Evolutionary conservation across 1,140 invertebrate genomes (phyloP).

Genomic region (Camponotus vicinus): DNA sequence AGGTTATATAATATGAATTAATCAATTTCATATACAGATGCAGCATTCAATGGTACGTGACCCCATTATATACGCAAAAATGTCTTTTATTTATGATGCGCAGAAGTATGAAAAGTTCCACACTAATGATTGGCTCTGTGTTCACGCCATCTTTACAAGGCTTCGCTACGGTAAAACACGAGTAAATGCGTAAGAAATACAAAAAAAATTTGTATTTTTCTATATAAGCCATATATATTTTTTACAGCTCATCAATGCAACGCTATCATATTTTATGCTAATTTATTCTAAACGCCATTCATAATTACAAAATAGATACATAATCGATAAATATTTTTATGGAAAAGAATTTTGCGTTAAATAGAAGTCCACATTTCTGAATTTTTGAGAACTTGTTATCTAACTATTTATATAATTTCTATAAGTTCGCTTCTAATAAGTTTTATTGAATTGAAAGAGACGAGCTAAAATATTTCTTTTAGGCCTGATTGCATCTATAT

Average conservation of each 20-base stretch:
- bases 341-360: background rate
- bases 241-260: slow-evolving; percentile 38
- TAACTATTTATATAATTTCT: too few relatives aligned
- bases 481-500: too few relatives aligned
- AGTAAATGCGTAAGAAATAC: background rate
- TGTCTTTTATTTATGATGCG: slow-evolving; percentile 37
- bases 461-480: background rate
- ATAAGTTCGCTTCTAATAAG: too few relatives aligned
- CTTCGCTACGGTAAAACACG: slow-evolving; percentile 39
- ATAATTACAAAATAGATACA: background rate
- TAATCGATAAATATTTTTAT: background rate
- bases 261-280: slow-evolving; percentile 57
- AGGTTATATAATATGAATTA: background rate
- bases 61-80: slow-evolving; percentile 6
- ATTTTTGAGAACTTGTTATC: background rate
- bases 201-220: slow-evolving; percentile 8
- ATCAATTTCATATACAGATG: slow-evolving; percentile 11
- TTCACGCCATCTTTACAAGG: slow-evolving; percentile 21
- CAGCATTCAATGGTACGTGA: slow-evolving; percentile 38
- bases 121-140: background rate
- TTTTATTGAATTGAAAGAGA: background rate
- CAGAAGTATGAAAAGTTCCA: slow-evolving; percentile 36
- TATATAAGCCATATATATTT: background rate
- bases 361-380: background rate
- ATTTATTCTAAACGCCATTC: slow-evolving; percentile 5